Percentiles rank a stretch among this genome's conserved stretches.
phyloP scores from a whole-genome alignment of 2,888 invertebrate genomes.

The Brachyopa scutellaris region DNA sequence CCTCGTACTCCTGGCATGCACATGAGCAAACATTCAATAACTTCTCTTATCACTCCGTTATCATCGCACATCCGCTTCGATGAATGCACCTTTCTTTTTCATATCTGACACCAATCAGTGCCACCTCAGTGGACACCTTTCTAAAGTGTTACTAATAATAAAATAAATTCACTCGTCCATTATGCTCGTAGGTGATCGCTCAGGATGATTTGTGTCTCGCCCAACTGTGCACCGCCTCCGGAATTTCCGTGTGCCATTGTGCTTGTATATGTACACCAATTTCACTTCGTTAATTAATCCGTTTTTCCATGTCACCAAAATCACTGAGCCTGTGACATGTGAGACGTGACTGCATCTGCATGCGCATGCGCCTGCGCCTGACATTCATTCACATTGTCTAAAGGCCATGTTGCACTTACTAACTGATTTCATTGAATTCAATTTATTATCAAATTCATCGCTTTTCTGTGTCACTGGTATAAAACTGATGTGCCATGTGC shows the following conservation, averaged over 20 bases:
- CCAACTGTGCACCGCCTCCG: slow-evolving; percentile 41
- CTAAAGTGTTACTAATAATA: slow-evolving; percentile 67
- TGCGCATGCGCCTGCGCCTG: slow-evolving; percentile 32
- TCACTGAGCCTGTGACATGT: slow-evolving; percentile 40
- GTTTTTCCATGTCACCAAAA: slow-evolving; percentile 68
- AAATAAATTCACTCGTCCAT: slow-evolving; percentile 57
- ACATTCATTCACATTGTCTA: slow-evolving; percentile 56
- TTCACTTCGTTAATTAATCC: slow-evolving; percentile 72
- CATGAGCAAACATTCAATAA: too few relatives aligned
- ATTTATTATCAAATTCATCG: slow-evolving; percentile 66
- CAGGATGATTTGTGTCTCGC: slow-evolving; percentile 56
- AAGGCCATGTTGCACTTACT: slow-evolving; percentile 44
- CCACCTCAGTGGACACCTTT: slow-evolving; percentile 58
- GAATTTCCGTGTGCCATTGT: background rate
- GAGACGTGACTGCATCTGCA: slow-evolving; percentile 53
- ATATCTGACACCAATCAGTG: slow-evolving; percentile 55
- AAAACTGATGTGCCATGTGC: slow-evolving; percentile 18
- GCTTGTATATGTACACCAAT: slow-evolving; percentile 46
- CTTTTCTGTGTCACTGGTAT: slow-evolving; percentile 48
- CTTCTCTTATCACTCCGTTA: slow-evolving; percentile 18
- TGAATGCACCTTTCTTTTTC: slow-evolving; percentile 51
- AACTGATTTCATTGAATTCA: slow-evolving; percentile 58
- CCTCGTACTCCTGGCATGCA: too few relatives aligned
- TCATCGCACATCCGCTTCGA: slow-evolving; percentile 38
- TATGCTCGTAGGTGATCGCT: slow-evolving; percentile 58